Evolutionary conservation across 2,888 invertebrate genomes (phyloP).

Genomic region (Antitype chi): DNA sequence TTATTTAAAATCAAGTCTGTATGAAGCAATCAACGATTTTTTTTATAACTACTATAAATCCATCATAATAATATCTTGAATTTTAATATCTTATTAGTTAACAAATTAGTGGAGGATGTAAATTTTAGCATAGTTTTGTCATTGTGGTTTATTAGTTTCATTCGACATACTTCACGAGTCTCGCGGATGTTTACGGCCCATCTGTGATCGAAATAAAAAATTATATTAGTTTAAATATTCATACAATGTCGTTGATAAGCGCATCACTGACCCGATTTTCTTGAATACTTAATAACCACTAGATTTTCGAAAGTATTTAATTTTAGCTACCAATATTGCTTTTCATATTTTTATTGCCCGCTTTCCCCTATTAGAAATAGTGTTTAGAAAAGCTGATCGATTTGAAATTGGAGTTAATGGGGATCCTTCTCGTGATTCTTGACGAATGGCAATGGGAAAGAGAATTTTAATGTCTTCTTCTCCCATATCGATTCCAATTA

Average conservation of each 20-base stretch:
- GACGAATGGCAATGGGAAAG: conserved; percentile 7
- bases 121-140: conserved; percentile 63
- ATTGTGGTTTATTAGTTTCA: conserved; percentile 47
- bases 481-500: conserved; percentile 20
- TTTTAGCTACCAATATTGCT: conserved; percentile 42
- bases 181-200: conserved; percentile 37
- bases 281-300: conserved; percentile 53
- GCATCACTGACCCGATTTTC: conserved; percentile 59
- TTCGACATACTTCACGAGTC: conserved; percentile 41
- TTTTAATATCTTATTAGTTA: conserved; percentile 43
- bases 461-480: not conserved
- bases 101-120: conserved; percentile 58
- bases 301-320: conserved; percentile 63
- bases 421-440: conserved; percentile 33
- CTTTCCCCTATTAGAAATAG: conserved; percentile 62
- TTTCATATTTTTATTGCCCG: conserved; percentile 58
- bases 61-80: conserved; percentile 26
- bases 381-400: conserved; percentile 34
- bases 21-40: conserved; percentile 43
- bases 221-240: conserved; percentile 51
- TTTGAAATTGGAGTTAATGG: conserved; percentile 36
- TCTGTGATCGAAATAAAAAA: conserved; percentile 47
- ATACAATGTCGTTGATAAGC: conserved; percentile 37
- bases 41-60: conserved; percentile 32
- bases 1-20: conserved; percentile 8